Conservation (phyloP, 2,113 vertebrate genomes). For the Corvus hawaiiensis region DNA sequence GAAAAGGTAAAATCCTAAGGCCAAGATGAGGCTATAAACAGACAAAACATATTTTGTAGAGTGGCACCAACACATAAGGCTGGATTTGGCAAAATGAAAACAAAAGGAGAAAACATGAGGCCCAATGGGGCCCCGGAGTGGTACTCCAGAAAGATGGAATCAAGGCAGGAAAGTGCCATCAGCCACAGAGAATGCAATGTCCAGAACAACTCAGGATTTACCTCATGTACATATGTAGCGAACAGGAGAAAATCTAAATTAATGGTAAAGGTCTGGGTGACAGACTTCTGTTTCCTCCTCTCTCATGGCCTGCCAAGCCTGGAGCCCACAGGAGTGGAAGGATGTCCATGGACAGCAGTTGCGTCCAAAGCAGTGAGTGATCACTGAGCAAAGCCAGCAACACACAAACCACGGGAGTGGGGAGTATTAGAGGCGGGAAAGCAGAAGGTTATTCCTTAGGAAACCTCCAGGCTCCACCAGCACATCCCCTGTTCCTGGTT, state of each 20-base stretch:
- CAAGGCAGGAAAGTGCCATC: background rate
- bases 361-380: background rate
- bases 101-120: background rate
- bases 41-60: background rate
- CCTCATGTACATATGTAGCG: background rate
- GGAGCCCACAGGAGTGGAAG: background rate
- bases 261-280: background rate
- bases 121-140: fast-evolving
- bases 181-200: background rate
- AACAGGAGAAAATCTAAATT: background rate
- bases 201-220: background rate
- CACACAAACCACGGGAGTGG: fast-evolving
- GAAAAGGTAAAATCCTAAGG: background rate
- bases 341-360: background rate
- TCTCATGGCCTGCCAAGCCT: too few relatives aligned
- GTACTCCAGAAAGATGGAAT: background rate
- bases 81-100: background rate
- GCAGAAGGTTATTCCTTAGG: background rate
- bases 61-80: background rate
- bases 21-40: background rate
- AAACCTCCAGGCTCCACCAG: background rate
- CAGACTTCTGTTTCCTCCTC: background rate
- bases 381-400: background rate
- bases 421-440: background rate
- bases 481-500: background rate